These are phyloP conservation scores for Ennomos quercinarius DNA, from an alignment of 2,888 invertebrate species.

Conservation along the genomic window DNA sequence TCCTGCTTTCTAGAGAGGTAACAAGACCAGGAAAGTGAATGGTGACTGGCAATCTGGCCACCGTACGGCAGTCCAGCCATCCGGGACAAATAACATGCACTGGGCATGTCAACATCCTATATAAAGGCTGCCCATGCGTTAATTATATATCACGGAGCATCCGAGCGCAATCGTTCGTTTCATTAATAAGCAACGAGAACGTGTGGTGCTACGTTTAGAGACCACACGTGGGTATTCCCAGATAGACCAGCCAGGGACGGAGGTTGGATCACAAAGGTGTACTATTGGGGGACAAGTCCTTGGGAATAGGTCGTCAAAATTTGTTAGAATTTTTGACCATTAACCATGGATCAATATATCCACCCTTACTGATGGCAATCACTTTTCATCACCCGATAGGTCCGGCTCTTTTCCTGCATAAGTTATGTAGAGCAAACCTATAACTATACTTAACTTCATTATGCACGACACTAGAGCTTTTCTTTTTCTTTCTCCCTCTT, in stretches of 20 bases:
- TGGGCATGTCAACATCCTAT: slow-evolving; percentile 13
- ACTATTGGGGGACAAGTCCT: no score
- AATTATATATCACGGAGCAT: slow-evolving; percentile 35
- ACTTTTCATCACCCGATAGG: no score
- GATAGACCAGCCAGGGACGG: slow-evolving; percentile 1
- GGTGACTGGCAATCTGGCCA: background rate
- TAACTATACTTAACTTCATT: no score
- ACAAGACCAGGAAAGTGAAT: slow-evolving; percentile 13
- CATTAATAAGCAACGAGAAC: slow-evolving; percentile 33
- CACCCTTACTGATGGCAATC: no score
- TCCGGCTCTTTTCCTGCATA: no score
- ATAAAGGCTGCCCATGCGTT: slow-evolving; percentile 17
- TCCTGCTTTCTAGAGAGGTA: slow-evolving; percentile 20
- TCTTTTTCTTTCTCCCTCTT: no score
- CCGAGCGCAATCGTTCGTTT: slow-evolving; percentile 29
- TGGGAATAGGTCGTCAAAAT: no score
- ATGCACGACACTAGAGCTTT: no score
- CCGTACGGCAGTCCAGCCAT: background rate
- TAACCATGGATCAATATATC: no score
- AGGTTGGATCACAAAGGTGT: background rate
- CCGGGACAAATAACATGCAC: slow-evolving; percentile 8
- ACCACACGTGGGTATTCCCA: slow-evolving; percentile 32
- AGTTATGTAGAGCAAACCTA: no score
- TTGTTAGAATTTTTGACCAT: no score
- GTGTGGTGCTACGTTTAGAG: slow-evolving; percentile 26